These are phyloP conservation scores for Megaleporinus macrocephalus DNA, from an alignment of 2,113 vertebrate species.

Conservation along the genomic window DNA sequence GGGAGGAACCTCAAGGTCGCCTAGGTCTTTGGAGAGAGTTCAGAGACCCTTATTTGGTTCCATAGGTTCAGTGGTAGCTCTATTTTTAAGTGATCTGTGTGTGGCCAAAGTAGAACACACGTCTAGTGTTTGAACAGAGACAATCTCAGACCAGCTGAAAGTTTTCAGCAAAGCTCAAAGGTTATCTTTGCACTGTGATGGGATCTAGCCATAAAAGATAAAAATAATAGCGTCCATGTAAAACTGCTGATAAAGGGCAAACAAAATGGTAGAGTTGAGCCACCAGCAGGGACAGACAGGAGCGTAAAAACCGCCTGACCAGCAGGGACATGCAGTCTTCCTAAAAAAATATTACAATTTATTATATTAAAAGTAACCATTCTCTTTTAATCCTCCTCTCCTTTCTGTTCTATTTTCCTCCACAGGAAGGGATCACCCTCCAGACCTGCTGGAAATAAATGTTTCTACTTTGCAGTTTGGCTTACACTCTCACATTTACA, in stretches of 20 bases:
- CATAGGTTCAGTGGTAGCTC: too few relatives aligned
- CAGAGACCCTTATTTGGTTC: too few relatives aligned
- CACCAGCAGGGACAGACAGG: neutral
- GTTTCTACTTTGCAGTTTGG: slow-evolving; percentile 14
- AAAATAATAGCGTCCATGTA: neutral
- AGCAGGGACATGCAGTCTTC: neutral
- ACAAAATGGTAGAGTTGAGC: neutral
- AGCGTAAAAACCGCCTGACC: neutral
- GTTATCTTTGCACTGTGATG: neutral
- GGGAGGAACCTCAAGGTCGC: too few relatives aligned
- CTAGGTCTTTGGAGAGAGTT: too few relatives aligned
- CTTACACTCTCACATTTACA: neutral
- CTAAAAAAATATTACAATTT: neutral
- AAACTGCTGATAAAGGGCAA: neutral
- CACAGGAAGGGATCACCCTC: slow-evolving; percentile 19
- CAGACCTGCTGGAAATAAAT: slow-evolving; percentile 18
- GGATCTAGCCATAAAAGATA: neutral
- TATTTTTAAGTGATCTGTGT: neutral
- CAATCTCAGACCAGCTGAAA: neutral
- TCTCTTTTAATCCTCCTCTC: neutral
- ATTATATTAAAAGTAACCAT: neutral
- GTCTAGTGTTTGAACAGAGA: neutral
- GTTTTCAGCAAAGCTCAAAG: neutral
- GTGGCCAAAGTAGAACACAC: neutral
- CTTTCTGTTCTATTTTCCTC: neutral